Evolutionary conservation across 1,140 invertebrate species (phyloP).

Genomic region (Brachionus rotundiformis): DNA sequence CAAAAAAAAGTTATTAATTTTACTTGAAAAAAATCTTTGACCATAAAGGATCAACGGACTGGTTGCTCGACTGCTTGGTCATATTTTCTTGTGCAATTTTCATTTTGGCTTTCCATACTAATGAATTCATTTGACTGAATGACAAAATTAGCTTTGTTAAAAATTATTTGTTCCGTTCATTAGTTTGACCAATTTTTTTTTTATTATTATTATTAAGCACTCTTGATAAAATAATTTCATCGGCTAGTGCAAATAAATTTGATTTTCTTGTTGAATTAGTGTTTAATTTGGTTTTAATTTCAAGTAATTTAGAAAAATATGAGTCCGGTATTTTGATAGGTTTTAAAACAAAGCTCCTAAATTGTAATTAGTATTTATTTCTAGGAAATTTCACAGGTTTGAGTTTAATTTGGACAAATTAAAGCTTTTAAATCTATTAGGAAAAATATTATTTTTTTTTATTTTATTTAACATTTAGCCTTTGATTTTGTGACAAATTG

Average conservation of each 20-base stretch:
- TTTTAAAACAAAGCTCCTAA: background rate
- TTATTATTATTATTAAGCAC: background rate
- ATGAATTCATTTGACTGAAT: background rate
- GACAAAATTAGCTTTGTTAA: background rate
- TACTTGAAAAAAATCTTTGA: background rate
- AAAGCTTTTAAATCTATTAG: background rate
- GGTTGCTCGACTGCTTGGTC: background rate
- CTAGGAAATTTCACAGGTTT: slow-evolving; percentile 1
- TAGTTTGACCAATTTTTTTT: background rate
- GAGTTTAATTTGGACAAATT: background rate
- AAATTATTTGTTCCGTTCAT: slow-evolving; percentile 5
- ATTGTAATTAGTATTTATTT: slow-evolving; percentile 4
- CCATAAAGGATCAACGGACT: background rate
- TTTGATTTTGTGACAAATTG: background rate
- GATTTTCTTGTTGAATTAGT: background rate
- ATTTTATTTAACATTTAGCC: background rate
- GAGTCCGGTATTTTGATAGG: background rate
- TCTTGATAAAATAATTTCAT: background rate
- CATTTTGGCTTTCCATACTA: background rate
- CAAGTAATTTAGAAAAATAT: slow-evolving; percentile 7
- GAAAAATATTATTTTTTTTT: background rate
- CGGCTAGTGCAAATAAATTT: slow-evolving; percentile 2
- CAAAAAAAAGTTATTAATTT: background rate
- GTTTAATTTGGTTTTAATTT: slow-evolving; percentile 21
- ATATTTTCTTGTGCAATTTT: background rate